Conservation (phyloP, 2,888 invertebrate genomes). For the Acleris emargana region DNA sequence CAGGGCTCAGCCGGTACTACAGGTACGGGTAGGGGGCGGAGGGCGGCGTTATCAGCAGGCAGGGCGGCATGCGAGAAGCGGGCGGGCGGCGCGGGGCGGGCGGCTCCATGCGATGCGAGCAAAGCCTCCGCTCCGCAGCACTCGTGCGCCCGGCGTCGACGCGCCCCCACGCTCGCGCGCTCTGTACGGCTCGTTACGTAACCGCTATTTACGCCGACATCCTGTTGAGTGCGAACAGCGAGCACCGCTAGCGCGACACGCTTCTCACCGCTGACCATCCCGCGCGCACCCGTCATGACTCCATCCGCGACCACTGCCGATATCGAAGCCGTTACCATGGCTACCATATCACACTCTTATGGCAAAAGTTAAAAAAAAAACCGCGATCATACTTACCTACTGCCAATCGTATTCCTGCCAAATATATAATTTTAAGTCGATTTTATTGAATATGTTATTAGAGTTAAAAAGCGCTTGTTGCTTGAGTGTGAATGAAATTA, state of each 20-base stretch:
- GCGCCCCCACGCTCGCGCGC: conserved; percentile 63
- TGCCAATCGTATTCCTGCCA: conserved; percentile 60
- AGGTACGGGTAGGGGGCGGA: conserved; percentile 42
- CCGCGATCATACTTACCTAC: conserved; percentile 49
- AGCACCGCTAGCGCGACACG: conserved; percentile 65
- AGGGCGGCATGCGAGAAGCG: conserved; percentile 44
- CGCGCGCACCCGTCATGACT: conserved; percentile 67
- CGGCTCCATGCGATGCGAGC: conserved; percentile 51
- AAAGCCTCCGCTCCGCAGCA: conserved; percentile 63
- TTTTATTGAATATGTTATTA: conserved; percentile 49
- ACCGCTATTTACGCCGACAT: conserved; percentile 68
- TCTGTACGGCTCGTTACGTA: conserved; percentile 72
- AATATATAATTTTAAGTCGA: conserved; percentile 55
- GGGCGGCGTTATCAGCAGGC: conserved; percentile 45
- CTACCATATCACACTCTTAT: conserved; percentile 55
- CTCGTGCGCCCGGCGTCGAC: conserved; percentile 71
- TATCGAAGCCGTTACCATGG: conserved; percentile 55
- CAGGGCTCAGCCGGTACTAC: conserved; percentile 12
- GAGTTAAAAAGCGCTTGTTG: conserved; percentile 61
- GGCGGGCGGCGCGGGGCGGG: conserved; percentile 42
- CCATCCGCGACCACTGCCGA: conserved; percentile 52
- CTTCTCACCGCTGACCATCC: conserved; percentile 71
- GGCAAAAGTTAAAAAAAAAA: conserved; percentile 58
- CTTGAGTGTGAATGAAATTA: conserved; percentile 52
- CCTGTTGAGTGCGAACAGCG: conserved; percentile 71